Evolutionary conservation across 2,797 vertebrate species (phyloP).

Genomic region (Malurus leucopterus): DNA sequence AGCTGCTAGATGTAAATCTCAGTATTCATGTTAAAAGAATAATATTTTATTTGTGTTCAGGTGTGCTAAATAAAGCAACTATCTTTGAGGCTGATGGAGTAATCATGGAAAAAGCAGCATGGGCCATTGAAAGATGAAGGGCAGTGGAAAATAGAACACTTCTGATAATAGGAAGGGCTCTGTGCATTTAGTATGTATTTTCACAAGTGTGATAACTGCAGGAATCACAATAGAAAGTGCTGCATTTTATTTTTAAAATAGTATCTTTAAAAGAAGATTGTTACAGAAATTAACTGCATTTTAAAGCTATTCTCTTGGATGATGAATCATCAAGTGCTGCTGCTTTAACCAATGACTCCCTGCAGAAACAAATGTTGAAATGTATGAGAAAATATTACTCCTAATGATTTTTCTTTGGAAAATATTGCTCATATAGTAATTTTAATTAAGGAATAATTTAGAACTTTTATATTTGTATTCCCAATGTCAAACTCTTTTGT

Average conservation of each 20-base stretch:
- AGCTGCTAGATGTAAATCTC: not conserved
- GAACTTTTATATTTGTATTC: conserved; percentile 69
- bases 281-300: conserved; percentile 20
- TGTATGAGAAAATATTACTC: conserved; percentile 50
- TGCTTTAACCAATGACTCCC: conserved; percentile 21
- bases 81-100: not conserved
- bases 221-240: conserved; percentile 21
- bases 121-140: not conserved
- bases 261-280: not conserved
- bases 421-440: conserved; percentile 58
- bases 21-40: conserved; percentile 4
- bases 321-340: conserved; percentile 16
- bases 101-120: not conserved
- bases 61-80: not conserved
- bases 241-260: conserved; percentile 16
- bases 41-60: not conserved
- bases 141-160: not conserved
- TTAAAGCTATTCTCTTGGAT: conserved; percentile 13
- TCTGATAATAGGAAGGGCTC: not conserved
- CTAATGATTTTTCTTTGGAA: conserved; percentile 64
- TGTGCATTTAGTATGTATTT: not conserved
- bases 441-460: conserved; percentile 75
- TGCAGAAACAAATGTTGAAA: conserved; percentile 44
- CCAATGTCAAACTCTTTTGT: conserved; percentile 73
- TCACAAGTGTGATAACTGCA: not conserved